phyloP scores from a whole-genome alignment of 2,888 invertebrate species.

The Calliopum simillimum region DNA sequence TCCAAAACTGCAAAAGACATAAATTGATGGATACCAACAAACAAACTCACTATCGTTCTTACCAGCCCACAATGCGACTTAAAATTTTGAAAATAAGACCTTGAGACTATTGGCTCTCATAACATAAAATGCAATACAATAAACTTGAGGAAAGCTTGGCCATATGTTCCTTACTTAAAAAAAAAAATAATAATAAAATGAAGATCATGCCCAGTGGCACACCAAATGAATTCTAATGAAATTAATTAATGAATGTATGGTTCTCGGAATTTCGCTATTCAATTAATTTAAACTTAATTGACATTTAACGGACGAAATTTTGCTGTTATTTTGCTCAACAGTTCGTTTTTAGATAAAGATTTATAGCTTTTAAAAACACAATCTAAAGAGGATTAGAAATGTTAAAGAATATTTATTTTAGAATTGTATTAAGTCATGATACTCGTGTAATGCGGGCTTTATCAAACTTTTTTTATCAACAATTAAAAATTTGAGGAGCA shows the following conservation, averaged over 20 bases:
- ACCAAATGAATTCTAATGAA: conserved; percentile 17
- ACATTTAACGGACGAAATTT: conserved; percentile 20
- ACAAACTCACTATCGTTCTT: conserved; percentile 6
- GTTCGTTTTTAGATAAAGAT: not conserved
- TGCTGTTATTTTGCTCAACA: not conserved
- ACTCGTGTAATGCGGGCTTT: too few species aligned
- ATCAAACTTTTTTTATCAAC: too few species aligned
- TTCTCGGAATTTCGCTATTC: conserved; percentile 9
- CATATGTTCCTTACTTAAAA: not conserved
- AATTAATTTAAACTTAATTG: conserved; percentile 12
- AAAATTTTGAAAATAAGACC: not conserved
- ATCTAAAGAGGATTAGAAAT: too few species aligned
- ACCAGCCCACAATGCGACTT: not conserved
- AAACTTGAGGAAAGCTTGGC: not conserved
- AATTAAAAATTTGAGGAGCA: too few species aligned
- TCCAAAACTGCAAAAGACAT: not conserved
- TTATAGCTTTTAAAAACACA: not conserved
- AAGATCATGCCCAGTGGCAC: not conserved
- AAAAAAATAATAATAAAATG: not conserved
- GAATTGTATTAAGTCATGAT: too few species aligned
- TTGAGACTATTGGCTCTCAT: not conserved
- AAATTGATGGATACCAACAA: not conserved
- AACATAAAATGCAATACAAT: not conserved
- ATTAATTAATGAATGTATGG: conserved; percentile 25
- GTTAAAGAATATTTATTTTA: too few species aligned